Evolutionary conservation across 2,113 vertebrate genomes (phyloP).

Genomic region (Cottus gobio): DNA sequence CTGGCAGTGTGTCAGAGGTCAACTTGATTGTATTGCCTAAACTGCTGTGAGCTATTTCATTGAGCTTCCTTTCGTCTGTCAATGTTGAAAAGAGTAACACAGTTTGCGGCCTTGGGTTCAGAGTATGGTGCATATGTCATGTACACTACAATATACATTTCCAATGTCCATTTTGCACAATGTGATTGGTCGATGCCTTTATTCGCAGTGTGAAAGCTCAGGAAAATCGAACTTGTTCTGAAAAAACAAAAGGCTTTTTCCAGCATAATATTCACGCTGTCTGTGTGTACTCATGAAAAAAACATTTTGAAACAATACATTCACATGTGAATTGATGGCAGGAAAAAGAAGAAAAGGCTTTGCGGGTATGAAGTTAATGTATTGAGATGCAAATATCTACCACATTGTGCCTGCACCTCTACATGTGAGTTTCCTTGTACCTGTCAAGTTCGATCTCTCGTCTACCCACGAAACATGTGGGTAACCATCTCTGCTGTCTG

Average conservation of each 20-base stretch:
- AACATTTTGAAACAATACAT: too few species aligned
- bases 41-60: neutral
- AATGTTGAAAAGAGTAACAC: neutral
- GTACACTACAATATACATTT: neutral
- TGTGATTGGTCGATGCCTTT: neutral
- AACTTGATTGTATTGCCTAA: neutral
- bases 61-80: neutral
- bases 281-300: neutral
- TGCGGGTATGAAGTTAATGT: neutral
- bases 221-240: neutral
- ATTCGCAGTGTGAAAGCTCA: too few species aligned
- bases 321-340: neutral
- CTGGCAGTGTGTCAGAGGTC: neutral
- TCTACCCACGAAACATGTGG: neutral
- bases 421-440: conserved; percentile 1
- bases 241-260: neutral
- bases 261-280: neutral
- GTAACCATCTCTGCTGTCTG: neutral
- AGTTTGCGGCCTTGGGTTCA: neutral
- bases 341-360: neutral
- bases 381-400: neutral
- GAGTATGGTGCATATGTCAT: neutral
- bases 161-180: neutral
- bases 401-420: neutral
- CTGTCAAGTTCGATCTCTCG: conserved; percentile 9